Percentiles rank a stretch among this genome's conserved stretches.
phyloP scores from a whole-genome alignment of 2,888 invertebrate genomes.

The Amphipyra berbera region DNA sequence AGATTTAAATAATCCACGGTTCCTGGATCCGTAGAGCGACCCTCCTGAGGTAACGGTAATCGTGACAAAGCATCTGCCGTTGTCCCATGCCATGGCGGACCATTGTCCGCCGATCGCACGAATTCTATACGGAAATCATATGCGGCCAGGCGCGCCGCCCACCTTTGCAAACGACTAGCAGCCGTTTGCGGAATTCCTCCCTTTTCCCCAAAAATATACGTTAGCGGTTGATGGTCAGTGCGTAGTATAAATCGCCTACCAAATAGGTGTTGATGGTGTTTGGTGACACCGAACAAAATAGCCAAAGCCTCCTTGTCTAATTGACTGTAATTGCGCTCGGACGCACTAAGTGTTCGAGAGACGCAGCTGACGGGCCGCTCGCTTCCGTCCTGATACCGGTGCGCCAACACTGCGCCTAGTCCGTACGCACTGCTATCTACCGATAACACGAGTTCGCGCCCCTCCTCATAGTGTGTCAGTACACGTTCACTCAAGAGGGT shows the following conservation, averaged over 20 bases:
- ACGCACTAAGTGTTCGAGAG: not conserved
- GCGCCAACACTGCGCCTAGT: not conserved
- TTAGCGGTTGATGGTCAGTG: not conserved
- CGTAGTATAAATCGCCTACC: not conserved
- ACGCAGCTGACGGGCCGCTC: conserved; percentile 2
- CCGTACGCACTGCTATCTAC: not conserved
- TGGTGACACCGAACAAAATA: not conserved
- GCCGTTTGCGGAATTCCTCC: not conserved
- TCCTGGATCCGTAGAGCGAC: too few species aligned
- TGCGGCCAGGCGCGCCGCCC: conserved; percentile 1
- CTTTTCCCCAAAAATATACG: not conserved
- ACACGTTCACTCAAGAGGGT: not conserved
- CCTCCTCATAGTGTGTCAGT: not conserved
- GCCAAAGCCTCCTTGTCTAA: not conserved
- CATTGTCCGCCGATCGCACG: not conserved
- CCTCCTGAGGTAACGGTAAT: too few species aligned
- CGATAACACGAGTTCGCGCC: not conserved
- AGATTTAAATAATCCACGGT: conserved; percentile 5
- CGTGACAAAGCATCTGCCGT: too few species aligned
- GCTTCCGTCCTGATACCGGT: not conserved
- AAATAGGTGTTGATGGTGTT: not conserved
- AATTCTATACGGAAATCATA: not conserved
- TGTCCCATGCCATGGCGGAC: too few species aligned
- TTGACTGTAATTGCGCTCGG: conserved; percentile 2
- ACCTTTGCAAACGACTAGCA: not conserved